Percentiles rank a stretch among this genome's conserved stretches.
These are phyloP conservation scores for Alaudala cheleensis DNA, from an alignment of 2,113 vertebrate species.

Conservation along the genomic window DNA sequence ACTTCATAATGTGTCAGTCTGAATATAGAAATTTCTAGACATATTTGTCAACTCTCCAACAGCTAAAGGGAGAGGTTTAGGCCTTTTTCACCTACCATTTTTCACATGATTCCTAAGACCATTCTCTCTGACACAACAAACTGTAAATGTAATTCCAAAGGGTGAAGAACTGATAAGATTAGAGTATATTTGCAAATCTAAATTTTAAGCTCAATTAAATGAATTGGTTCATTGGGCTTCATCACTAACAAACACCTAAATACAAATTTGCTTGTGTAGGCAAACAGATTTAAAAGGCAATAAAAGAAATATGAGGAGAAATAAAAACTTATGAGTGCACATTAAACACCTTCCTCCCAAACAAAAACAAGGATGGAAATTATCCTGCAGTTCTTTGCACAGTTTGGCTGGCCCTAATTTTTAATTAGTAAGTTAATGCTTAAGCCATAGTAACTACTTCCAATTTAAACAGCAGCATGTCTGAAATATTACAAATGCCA, in stretches of 20 bases:
- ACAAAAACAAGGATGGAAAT: background rate
- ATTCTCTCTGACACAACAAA: background rate
- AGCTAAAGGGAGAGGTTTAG: background rate
- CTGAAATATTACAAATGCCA: background rate
- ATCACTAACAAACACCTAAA: background rate
- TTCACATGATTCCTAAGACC: background rate
- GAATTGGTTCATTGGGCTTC: background rate
- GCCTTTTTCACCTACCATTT: background rate
- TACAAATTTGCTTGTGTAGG: background rate
- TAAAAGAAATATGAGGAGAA: background rate
- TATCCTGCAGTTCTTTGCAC: background rate
- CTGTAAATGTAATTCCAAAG: background rate
- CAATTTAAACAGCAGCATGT: background rate
- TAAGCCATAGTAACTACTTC: background rate
- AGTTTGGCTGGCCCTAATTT: background rate
- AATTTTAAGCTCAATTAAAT: background rate
- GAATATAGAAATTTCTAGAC: background rate
- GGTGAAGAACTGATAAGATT: background rate
- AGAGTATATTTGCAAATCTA: background rate
- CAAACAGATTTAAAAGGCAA: background rate
- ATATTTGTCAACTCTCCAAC: background rate
- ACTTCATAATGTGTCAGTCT: background rate
- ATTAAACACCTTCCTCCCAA: background rate
- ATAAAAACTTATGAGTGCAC: background rate
- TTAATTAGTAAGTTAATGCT: background rate